Percentiles rank a stretch among this genome's conserved stretches.
Evolutionary conservation across 2,888 invertebrate genomes (phyloP).

Genomic region (Ophioninae sp.): DNA sequence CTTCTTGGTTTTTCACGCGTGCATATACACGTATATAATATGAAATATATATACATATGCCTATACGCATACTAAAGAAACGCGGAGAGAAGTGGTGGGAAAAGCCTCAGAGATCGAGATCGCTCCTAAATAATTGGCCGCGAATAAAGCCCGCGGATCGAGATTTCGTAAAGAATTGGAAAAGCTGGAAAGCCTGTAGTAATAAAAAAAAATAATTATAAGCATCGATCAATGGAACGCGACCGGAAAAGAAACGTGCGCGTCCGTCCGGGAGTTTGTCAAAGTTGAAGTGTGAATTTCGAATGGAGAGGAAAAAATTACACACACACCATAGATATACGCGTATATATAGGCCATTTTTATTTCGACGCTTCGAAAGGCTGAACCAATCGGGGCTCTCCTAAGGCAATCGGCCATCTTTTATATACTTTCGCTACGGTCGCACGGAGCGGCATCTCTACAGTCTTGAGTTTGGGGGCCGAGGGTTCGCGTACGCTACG

Average conservation of each 20-base stretch:
- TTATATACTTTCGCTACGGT: conserved; percentile 76
- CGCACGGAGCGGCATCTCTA: conserved; percentile 69
- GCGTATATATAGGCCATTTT: conserved; percentile 59
- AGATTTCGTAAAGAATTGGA: conserved; percentile 27
- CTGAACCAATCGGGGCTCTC: conserved; percentile 63
- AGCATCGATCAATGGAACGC: not conserved
- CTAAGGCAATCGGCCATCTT: conserved; percentile 69
- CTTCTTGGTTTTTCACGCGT: conserved; percentile 21
- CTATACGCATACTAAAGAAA: conserved; percentile 13
- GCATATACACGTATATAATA: not conserved
- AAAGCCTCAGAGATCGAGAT: conserved; percentile 33
- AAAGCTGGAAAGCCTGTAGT: not conserved
- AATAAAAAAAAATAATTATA: not conserved
- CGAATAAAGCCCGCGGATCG: conserved; percentile 16
- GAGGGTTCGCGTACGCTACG: conserved; percentile 66
- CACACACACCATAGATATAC: conserved; percentile 22
- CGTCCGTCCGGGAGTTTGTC: conserved; percentile 5
- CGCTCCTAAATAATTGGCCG: not conserved
- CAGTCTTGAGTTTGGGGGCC: conserved; percentile 61
- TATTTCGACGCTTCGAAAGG: conserved; percentile 45
- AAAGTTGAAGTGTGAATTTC: conserved; percentile 47
- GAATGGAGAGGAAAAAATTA: conserved; percentile 51
- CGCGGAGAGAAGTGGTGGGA: conserved; percentile 35
- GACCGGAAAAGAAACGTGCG: not conserved
- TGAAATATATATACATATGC: not conserved